Evolutionary conservation across 2,888 invertebrate genomes (phyloP), one percentile per base, ranked within the genome.

Genomic region (Horisme vitalbata): DNA sequence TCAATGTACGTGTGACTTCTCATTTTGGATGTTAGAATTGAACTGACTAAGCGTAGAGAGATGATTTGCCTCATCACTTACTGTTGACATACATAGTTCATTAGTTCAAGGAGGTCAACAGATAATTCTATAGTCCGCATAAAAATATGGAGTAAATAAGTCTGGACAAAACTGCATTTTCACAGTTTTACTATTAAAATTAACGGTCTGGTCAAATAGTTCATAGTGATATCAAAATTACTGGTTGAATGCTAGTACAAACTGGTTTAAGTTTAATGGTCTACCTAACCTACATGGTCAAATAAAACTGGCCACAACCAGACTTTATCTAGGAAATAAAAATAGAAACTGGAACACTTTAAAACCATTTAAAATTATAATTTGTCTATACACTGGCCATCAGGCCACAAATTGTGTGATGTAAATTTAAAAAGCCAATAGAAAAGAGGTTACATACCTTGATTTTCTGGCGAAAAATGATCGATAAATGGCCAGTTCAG

Each of bases 1-100:
- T 88, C 87, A 78, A 82, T 71, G 69, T 79, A 86, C 7, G 86
- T 79, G 69, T 87, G 87, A 78, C 87, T 89, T 88, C 89, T 89
- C 89, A 89, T 89, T 69, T 74, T 83, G 77, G 77, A 69, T 71
- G 81, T 83, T 80, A 87, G 75, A 70, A 81, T 62, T 52, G 79
- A 67, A 89, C 89, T 89, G 89, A 87, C 69, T 62, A 82, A 61
- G 59, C 81, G 79, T 54, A 78, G 71, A 72, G 75, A 79, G 65
- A 81, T 65, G 68, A 74, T 85, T 85, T 81, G 81, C 86, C 87
- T 89, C 89, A 89, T 89, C 76, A 68, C 83, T 74, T 88, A 87
- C 86, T 86, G 87, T 83, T 81, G 83, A 86, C 68, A 80, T 79
- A 83, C 75, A 85, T 54, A 76, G 83, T 77, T 85, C 80, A 83